Evolutionary conservation across 2,113 vertebrate genomes (phyloP), one percentile per base, ranked within the genome.

Genomic region (Myiopsitta monachus): DNA sequence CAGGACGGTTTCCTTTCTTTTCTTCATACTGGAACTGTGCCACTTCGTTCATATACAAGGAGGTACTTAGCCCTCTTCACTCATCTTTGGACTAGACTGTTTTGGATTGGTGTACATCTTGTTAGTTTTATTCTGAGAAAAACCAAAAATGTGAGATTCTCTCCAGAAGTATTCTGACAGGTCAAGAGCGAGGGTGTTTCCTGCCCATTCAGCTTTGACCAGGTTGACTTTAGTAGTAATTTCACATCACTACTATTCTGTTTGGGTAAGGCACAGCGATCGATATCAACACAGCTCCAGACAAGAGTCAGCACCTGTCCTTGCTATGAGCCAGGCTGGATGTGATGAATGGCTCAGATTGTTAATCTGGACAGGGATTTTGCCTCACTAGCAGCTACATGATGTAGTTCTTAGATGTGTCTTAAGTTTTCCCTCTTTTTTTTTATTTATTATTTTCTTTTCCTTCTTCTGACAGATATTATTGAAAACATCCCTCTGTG

Each of bases 161-260:
- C 52, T n/a, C 69, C 36, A 39, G 19, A 82, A 74, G 4, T 51
- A 27, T 46, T 59, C 31, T 63, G 36, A 27, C 31, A 59, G 64
- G 47, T 23, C 19, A 49, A 49, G 49, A 54, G 26, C 4, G 28
- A 63, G n/a, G 12, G 36, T 26, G 11, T 88, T 74, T 88, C 52
- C 63, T 6, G 44, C 16, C 11, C 7, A 4, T 88, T 51, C n/a
- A n/a, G 4, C 59, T 80, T 24, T 33, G 52, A 80, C 41, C 19
- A 26, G 18, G 4, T 36, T 83, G 41, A 13, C 30, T 80, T 68
- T 14, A 52, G 28, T 22, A 33, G 27, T n/a, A 36, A 27, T 75
- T 55, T n/a, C 47, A 36, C 4, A 6, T 61, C 47, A 55, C 18
- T 82, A 7, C 22, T 0, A 0, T 52, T 19, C 1, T 3, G 15